Evolutionary conservation across 2,113 vertebrate species (phyloP).

Genomic region (Rousettus leschenaultii): DNA sequence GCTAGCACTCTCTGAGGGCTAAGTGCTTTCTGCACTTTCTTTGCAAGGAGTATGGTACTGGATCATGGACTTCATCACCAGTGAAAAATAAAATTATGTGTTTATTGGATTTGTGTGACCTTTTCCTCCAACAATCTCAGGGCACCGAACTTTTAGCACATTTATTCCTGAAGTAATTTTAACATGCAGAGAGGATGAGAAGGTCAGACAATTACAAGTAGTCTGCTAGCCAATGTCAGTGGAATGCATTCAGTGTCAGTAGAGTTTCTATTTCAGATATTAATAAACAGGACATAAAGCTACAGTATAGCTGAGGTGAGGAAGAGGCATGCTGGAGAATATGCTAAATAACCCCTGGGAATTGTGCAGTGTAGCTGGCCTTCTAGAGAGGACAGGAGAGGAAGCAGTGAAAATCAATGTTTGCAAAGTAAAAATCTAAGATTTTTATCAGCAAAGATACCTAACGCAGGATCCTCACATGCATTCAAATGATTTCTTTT

Average conservation of each 20-base stretch:
- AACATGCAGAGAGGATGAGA: conserved; percentile 47
- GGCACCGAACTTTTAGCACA: conserved; percentile 30
- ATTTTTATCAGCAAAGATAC: background rate
- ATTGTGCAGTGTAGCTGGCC: background rate
- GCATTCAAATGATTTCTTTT: background rate
- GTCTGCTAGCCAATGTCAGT: conserved; percentile 5
- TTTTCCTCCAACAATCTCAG: conserved; percentile 53
- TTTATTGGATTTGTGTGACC: conserved; percentile 60
- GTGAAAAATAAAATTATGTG: conserved; percentile 16
- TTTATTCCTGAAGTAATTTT: conserved; percentile 51
- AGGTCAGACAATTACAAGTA: conserved; percentile 50
- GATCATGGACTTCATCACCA: conserved; percentile 2
- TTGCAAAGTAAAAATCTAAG: background rate
- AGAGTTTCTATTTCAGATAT: conserved; percentile 7
- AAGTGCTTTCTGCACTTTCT: background rate
- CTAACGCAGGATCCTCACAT: background rate
- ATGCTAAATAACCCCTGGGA: background rate
- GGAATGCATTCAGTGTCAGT: background rate
- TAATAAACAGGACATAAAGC: conserved; percentile 31
- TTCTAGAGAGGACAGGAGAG: background rate
- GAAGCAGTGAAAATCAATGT: background rate
- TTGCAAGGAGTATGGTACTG: background rate
- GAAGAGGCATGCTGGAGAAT: background rate
- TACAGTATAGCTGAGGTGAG: background rate
- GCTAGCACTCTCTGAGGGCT: background rate